A percentile compares a stretch with the other conserved stretches of the same genome.
These are phyloP conservation scores for Drosophila robusta DNA, from an alignment of 2,888 invertebrate genomes.

Conservation along the genomic window DNA sequence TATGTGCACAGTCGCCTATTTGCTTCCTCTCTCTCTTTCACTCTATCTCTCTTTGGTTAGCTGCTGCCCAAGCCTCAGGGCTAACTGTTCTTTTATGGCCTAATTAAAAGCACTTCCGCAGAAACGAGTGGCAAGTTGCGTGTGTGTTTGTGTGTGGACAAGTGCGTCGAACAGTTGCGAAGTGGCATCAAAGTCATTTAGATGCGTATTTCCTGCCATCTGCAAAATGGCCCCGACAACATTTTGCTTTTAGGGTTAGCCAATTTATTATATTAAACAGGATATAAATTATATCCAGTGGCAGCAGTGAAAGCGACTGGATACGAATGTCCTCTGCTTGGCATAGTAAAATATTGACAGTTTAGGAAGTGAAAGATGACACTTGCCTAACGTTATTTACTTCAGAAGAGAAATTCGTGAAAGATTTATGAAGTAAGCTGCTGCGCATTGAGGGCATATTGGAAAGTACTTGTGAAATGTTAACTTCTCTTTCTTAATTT, in stretches of 20 bases:
- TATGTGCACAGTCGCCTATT: conserved; percentile 27
- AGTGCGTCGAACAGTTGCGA: conserved; percentile 12
- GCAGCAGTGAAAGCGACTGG: background rate
- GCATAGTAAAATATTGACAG: conserved; percentile 14
- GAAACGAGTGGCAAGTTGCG: conserved; percentile 13
- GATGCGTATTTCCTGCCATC: conserved; percentile 48
- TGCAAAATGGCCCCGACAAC: conserved; percentile 44
- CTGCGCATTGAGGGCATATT: no score
- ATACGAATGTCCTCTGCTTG: background rate
- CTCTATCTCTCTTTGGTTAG: no score
- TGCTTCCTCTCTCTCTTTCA: background rate
- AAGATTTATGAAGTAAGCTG: background rate
- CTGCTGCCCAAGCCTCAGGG: background rate
- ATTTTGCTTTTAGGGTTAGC: conserved; percentile 56
- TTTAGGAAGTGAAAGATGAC: background rate
- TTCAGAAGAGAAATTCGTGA: background rate
- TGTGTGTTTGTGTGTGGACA: conserved; percentile 6
- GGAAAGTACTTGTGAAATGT: no score
- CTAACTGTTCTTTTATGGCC: conserved; percentile 41
- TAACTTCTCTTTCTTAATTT: no score
- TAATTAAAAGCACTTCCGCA: conserved; percentile 67
- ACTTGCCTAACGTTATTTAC: background rate
- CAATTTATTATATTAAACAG: conserved; percentile 43
- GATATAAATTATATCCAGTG: conserved; percentile 5
- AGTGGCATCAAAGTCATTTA: conserved; percentile 41